These are phyloP conservation scores for Branchellion lobata DNA, from an alignment of 2,888 invertebrate species.

Conservation along the genomic window DNA sequence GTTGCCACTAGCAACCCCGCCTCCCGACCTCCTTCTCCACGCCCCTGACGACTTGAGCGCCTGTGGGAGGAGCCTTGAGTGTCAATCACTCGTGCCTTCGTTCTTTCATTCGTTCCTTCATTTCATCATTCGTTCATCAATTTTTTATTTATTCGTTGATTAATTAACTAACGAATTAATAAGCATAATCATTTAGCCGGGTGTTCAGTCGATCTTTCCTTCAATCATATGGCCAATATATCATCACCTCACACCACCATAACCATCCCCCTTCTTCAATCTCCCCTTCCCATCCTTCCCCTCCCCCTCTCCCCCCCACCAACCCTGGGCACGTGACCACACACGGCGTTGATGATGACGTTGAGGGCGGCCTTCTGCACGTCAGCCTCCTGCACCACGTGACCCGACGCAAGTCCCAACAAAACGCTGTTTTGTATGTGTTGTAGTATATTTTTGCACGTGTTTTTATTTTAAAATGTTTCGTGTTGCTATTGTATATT, in stretches of 20 bases:
- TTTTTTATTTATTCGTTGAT: too few species aligned
- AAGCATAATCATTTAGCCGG: too few species aligned
- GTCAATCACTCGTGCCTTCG: too few species aligned
- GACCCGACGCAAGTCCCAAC: conserved; percentile 83
- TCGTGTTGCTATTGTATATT: not conserved
- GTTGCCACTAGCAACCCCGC: conserved; percentile 50
- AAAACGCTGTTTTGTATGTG: conserved; percentile 69
- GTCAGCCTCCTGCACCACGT: conserved; percentile 84
- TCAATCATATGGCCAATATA: too few species aligned
- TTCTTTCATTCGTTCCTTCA: too few species aligned
- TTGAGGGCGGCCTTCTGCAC: conserved; percentile 86
- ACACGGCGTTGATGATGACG: conserved; percentile 88
- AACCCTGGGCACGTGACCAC: conserved; percentile 81
- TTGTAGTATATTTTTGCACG: too few species aligned
- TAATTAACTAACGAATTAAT: too few species aligned
- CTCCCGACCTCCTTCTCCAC: too few species aligned
- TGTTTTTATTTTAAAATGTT: not conserved
- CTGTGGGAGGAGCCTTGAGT: too few species aligned
- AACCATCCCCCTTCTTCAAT: not conserved
- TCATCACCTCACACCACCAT: conserved; percentile 56
- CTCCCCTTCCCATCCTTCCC: not conserved
- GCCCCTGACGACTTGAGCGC: too few species aligned
- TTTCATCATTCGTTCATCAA: too few species aligned
- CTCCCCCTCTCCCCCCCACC: conserved; percentile 53
- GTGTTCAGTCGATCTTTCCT: too few species aligned